Evolutionary conservation across 2,797 vertebrate genomes (phyloP).

Genomic region (Poliocrania exsul): DNA sequence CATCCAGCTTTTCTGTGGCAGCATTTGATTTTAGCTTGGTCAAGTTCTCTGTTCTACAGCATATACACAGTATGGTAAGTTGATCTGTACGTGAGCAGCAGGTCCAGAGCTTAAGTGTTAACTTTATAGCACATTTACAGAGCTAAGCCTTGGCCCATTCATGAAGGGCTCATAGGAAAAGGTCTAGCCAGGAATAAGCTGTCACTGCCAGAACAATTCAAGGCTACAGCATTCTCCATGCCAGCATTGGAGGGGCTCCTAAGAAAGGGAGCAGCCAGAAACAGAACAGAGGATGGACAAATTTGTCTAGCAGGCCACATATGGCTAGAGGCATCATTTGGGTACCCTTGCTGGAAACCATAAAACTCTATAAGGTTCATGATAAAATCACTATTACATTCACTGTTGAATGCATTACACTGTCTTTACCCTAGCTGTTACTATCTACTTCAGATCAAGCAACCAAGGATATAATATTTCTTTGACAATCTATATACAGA

Average conservation of each 20-base stretch:
- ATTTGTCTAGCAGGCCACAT: neutral
- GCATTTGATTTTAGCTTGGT: neutral
- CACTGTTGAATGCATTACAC: neutral
- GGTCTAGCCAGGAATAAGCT: neutral
- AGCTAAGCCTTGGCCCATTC: neutral
- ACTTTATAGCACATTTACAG: neutral
- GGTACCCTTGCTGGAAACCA: neutral
- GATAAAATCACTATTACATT: neutral
- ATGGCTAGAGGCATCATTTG: neutral
- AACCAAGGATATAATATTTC: neutral
- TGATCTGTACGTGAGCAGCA: neutral
- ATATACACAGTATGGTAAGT: rapidly evolving
- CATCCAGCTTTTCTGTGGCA: neutral
- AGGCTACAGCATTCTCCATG: neutral
- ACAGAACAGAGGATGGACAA: neutral
- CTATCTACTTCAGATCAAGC: neutral
- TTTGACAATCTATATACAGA: neutral
- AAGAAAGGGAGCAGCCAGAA: neutral
- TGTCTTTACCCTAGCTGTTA: neutral
- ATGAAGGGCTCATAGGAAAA: neutral
- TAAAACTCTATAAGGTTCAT: neutral
- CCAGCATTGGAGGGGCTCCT: neutral
- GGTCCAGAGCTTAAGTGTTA: neutral
- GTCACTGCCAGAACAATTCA: neutral
- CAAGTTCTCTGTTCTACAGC: neutral